Conservation (phyloP, 2,888 invertebrate species). For the Synergus gifuensis region DNA sequence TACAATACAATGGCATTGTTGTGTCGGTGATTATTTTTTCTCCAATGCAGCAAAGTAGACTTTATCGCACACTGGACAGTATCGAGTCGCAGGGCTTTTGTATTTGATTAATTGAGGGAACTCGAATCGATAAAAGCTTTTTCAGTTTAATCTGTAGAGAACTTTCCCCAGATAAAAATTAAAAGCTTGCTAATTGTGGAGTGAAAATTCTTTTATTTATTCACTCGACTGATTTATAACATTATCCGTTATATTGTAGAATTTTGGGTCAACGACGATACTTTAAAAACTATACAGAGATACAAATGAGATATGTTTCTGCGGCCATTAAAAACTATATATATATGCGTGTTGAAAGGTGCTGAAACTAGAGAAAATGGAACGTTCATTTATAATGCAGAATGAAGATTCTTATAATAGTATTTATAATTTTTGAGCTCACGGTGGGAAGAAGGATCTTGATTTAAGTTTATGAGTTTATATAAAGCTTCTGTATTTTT, state of each 20-base stretch:
- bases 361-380: not conserved
- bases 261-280: not conserved
- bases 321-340: slow-evolving; percentile 20
- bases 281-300: not conserved
- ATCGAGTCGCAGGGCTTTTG: not conserved
- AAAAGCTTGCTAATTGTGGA: not conserved
- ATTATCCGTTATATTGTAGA: not conserved
- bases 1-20: slow-evolving; percentile 9
- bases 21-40: not conserved
- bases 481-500: not conserved
- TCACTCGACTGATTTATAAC: not conserved
- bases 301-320: not conserved
- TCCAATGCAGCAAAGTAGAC: not conserved
- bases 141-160: not conserved
- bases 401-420: no score
- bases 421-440: no score
- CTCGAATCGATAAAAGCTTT: not conserved
- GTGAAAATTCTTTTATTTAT: not conserved
- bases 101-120: not conserved
- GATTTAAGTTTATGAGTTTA: not conserved
- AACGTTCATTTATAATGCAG: not conserved
- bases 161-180: not conserved
- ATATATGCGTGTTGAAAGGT: not conserved
- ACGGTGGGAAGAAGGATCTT: not conserved
- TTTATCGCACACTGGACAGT: not conserved